Base-by-base conservation (phyloP, 1,140 invertebrate genomes). In the Hypsibius dujardini region DNA sequence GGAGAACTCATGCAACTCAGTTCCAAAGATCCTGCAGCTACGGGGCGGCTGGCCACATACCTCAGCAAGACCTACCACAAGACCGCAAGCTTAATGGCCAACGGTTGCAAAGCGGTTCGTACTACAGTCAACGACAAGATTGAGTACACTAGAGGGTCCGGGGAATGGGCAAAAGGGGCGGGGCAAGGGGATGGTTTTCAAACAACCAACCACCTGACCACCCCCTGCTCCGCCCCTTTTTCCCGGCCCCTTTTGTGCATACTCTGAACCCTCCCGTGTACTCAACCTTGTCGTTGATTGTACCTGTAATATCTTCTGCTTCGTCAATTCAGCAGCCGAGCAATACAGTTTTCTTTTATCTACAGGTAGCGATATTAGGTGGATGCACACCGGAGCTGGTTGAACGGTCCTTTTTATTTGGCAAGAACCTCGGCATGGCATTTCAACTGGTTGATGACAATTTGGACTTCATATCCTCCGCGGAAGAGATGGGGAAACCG, bases 1-100 rank as follows among this genome's bases (percentile, higher is more conserved):
- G 93, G 93, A 73, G 95, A 98, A 84, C 95, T 99, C 78, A 96
- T 98, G 92, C 95, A 98, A 81, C 84, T 98, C 72, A 92, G 91
- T 71, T 89, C 91, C 50, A 94, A 92, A 80, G 92, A 95, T 82
- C 90, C 90, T 60, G 90, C 94, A 81, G 90, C 91, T 78, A 90
- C 95, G 80, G 42, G 12, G 7, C 85, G 94, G 81, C 98, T 98
- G 81, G 86, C 89, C 60, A 92, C 98, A 78, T 98, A 98, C 81
- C 85, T 98, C 77, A 91, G 88, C 70, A 98, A 98, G 83, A 95
- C 92, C 0, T 98, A 95, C 81, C 88, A 92, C 78, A 98, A 99
- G 84, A 98, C 95, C 15, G 95, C 94, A 42, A 95, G 92, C 77
- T 84, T 99, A 47, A 90, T 98, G 74, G 93, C 95, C 3, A 95